phyloP scores from a whole-genome alignment of 2,113 vertebrate genomes.

The Neopipo cinnamomea region DNA sequence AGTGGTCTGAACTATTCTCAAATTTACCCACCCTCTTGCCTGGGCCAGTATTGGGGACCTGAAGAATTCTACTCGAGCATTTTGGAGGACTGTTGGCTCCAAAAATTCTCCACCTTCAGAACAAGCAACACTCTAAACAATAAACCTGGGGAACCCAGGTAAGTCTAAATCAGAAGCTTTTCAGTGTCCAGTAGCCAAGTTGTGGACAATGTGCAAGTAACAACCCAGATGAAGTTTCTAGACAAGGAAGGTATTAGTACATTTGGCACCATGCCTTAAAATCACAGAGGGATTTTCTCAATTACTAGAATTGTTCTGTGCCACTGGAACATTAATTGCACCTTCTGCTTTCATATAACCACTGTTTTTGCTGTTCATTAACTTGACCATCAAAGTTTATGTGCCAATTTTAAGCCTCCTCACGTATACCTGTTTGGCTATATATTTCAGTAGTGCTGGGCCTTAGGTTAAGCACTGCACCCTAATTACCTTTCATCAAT shows the following conservation, averaged over 20 bases:
- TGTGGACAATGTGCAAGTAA: background rate
- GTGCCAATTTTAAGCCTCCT: background rate
- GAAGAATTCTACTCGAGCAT: background rate
- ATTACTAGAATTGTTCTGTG: background rate
- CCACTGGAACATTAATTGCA: background rate
- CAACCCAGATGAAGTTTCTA: background rate
- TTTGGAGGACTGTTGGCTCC: background rate
- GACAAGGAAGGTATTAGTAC: background rate
- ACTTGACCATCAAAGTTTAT: background rate
- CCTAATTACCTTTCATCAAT: background rate
- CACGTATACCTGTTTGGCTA: background rate
- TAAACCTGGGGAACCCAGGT: background rate
- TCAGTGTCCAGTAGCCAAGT: background rate
- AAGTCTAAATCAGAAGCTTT: background rate
- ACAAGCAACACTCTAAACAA: background rate
- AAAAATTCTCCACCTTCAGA: background rate
- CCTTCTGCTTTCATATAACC: background rate
- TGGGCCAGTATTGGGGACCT: background rate
- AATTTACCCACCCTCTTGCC: background rate
- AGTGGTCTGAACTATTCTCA: background rate
- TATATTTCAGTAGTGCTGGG: background rate
- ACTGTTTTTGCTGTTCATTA: background rate
- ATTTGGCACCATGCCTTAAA: background rate
- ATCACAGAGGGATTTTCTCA: background rate
- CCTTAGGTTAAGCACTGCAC: background rate